Percentiles rank a stretch among this genome's conserved stretches.
These are phyloP conservation scores for Actinostola sp. DNA, from an alignment of 92 coral and sea anemone species.

Conservation along the genomic window DNA sequence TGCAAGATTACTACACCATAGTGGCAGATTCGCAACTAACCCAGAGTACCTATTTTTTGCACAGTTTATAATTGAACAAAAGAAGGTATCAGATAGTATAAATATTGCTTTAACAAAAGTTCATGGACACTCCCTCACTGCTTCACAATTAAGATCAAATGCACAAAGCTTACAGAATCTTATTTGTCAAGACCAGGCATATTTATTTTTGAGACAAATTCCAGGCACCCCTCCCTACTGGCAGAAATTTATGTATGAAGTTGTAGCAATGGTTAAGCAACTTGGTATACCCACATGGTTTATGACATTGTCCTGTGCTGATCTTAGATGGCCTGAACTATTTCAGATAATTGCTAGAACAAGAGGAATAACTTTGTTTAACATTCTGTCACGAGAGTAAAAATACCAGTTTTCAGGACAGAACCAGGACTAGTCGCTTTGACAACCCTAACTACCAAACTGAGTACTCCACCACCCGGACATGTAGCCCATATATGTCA, in stretches of 20 bases:
- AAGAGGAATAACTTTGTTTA: conserved; percentile 50
- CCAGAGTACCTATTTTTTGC: conserved; percentile 61
- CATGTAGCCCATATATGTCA: too few species aligned
- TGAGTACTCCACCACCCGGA: too few species aligned
- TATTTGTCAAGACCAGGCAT: conserved; percentile 41
- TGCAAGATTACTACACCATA: conserved; percentile 15
- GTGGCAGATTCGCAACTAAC: conserved; percentile 59
- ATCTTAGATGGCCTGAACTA: conserved; percentile 68
- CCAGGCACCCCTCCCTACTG: conserved; percentile 74
- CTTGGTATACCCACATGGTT: conserved; percentile 74
- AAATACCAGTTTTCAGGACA: conserved; percentile 46
- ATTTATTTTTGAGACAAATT: conserved; percentile 56
- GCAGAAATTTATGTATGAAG: too few species aligned
- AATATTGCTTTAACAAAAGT: conserved; percentile 49
- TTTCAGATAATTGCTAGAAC: conserved; percentile 56
- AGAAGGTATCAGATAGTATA: too few species aligned
- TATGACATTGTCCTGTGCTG: conserved; percentile 75
- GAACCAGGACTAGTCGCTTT: conserved; percentile 66
- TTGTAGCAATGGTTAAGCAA: conserved; percentile 61
- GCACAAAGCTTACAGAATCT: conserved; percentile 60
- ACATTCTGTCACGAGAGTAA: too few species aligned
- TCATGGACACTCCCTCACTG: conserved; percentile 46
- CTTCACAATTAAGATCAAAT: conserved; percentile 53
- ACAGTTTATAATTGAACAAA: conserved; percentile 69
- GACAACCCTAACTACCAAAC: too few species aligned